Percentiles rank a stretch among this genome's conserved stretches.
Evolutionary conservation across 2,113 vertebrate species (phyloP).

Genomic region (Oceanodroma tethys): DNA sequence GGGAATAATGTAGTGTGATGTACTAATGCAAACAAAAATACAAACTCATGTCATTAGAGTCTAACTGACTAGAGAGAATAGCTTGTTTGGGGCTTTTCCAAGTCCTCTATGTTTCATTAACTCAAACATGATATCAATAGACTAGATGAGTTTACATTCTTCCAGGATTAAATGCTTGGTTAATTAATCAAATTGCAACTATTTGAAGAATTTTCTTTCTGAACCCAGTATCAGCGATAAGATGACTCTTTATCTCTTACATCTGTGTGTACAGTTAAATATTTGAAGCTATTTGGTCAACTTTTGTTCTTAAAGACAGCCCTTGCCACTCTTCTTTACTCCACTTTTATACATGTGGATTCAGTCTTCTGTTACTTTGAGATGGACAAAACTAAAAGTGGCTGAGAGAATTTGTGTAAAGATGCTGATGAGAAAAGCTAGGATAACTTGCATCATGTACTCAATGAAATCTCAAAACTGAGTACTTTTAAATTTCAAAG

Average conservation of each 20-base stretch:
- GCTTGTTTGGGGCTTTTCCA: not conserved
- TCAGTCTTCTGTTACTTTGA: not conserved
- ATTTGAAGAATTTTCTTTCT: not conserved
- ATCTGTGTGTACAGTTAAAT: not conserved
- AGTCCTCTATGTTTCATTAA: not conserved
- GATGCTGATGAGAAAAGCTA: not conserved
- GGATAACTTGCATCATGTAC: not conserved
- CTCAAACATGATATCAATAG: not conserved
- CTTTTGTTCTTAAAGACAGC: not conserved
- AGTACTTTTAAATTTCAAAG: not conserved
- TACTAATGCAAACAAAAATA: not conserved
- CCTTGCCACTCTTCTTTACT: not conserved
- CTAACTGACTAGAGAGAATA: not conserved
- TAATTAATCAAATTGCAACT: not conserved
- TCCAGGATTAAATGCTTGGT: not conserved
- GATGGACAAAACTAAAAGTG: not conserved
- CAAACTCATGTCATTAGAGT: not conserved
- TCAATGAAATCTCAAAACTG: not conserved
- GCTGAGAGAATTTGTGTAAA: not conserved
- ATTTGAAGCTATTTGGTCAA: not conserved
- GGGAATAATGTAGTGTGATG: not conserved
- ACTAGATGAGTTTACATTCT: not conserved
- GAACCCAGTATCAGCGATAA: not conserved
- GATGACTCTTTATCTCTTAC: not conserved
- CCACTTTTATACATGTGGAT: not conserved